phyloP scores from a whole-genome alignment of 1,140 invertebrate genomes.

The Drosophila subpulchrella region DNA sequence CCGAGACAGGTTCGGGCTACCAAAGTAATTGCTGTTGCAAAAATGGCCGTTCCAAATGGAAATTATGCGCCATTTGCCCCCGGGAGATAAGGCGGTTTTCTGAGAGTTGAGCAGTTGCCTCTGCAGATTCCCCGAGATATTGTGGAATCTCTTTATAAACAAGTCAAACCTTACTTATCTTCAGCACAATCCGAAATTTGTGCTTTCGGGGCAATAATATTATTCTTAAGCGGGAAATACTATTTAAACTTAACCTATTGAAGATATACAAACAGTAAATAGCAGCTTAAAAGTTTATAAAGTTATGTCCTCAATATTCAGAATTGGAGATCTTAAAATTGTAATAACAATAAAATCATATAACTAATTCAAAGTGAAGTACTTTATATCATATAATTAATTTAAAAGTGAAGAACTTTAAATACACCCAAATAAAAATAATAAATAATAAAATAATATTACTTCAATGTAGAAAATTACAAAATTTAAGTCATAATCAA shows the following conservation, averaged over 20 bases:
- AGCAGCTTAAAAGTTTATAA: too few relatives aligned
- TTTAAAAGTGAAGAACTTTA: too few relatives aligned
- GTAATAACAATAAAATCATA: too few relatives aligned
- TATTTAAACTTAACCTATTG: not conserved
- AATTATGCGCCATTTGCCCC: conserved; percentile 63
- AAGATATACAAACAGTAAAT: too few relatives aligned
- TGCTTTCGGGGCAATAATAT: not conserved
- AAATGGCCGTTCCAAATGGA: conserved; percentile 63
- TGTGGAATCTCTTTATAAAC: conserved; percentile 1
- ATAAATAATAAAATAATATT: too few relatives aligned
- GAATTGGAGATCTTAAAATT: too few relatives aligned
- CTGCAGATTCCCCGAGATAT: not conserved
- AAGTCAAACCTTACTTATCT: not conserved
- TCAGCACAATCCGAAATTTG: not conserved
- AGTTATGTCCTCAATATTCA: too few relatives aligned
- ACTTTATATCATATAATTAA: too few relatives aligned
- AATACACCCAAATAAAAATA: too few relatives aligned
- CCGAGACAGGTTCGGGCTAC: conserved; percentile 43
- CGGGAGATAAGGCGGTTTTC: not conserved
- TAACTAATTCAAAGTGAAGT: too few relatives aligned
- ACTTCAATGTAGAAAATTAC: too few relatives aligned
- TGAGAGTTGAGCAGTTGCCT: not conserved
- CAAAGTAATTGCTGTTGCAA: conserved; percentile 56
- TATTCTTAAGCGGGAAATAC: not conserved
- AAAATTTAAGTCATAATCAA: too few relatives aligned